Evolutionary conservation across 2,797 vertebrate species (phyloP), one percentile per base, ranked within the genome.

Genomic region (Hypotaenidia philippensis): DNA sequence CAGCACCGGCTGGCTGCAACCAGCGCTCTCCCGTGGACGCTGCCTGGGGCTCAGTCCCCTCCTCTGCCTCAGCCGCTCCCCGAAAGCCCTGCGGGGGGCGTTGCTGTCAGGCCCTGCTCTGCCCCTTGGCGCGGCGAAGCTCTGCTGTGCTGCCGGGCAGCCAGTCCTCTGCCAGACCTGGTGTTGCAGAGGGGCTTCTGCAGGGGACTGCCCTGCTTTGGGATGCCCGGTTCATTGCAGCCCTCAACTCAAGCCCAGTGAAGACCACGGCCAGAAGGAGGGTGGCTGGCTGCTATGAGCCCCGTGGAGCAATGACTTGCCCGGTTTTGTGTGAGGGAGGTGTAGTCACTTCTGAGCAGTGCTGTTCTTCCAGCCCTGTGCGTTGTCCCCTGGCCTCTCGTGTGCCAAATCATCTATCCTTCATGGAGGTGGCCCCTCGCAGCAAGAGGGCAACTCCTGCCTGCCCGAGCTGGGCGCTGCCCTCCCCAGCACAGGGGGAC

Each of bases 11-110:
- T 53, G 65, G 63, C 61, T 94, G 72, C 38, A 36, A 5, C 64
- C 57, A 63, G 83, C 3, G 1, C 34, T 27, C 31, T 76, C 68
- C 65, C 0, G 5, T 49, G 65, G 12, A 0, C 0, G 0, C 16
- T 32, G 36, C 26, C 53, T 59, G 45, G 10, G 29, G 20, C 11
- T 1, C 53, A 25, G 56, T 13, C 49, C 47, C 1, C 44, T 86
- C 27, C 44, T 86, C 44, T 50, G 74, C 71, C 57, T 59, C 36
- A 15, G 38, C 44, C 3, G 22, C 36, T 76, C 40, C 47, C 32
- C 56, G 66, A 47, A 64, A 79, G 34, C 66, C 59, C 23, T 41
- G 15, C 36, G 36, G 10, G 36, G 10, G 9, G 23, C 56, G 4
- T 23, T 56, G 7, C 29, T 1, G 9, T 17, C 60, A 63, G 45